Base-by-base conservation (phyloP, 2,888 invertebrate species). In the Heterodera filipjevi region DNA sequence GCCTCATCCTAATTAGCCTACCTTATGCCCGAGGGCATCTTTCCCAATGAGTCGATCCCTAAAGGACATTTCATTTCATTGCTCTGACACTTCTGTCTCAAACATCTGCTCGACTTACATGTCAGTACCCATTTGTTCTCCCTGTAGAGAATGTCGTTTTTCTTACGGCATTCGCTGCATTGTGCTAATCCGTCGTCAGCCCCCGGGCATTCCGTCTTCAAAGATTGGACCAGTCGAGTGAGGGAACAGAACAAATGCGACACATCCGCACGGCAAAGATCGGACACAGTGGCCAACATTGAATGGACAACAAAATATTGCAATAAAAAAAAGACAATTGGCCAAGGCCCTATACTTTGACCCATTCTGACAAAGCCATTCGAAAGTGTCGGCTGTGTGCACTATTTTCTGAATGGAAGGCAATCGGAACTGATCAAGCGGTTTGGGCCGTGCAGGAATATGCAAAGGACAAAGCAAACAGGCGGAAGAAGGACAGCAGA, bases 31-130 rank as follows among this genome's bases (percentile, higher is more conserved):
- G 88, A 85, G 2, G 89, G 88, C 46, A 86, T 84, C 77, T 87
- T 88, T 32, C 89, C 89, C 39, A 89, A 76, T n/a, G 89, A 85
- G 76, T 89, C 89, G 71, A 89, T 80, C 87, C 87, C 87, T 89
- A 66, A n/a, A 16, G 59, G 5, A 53, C 16, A 53, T 22, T 53
- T 53, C 16, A 19, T 53, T 53, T 1, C 16, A 33, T 39, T 2
- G 44, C n/a, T 32, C 19, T 5, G 49, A 71, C 22, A 32, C 1
- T 22, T 19, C 30, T 78, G 5, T 12, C 19, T 6, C 35, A 10
- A 39, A 12, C 19, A 66, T 16, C 12, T 27, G 19, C 19, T 39
- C 49, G 46, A 81, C 81, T 78, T 70, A 86, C 87, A 87, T 72
- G 81, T 84, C 33, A 83, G 66, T 33, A 87, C 82, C 87, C 87